Evolutionary conservation across 37 sponge, comb jelly and placozoan species (phyloP).

Genomic region (Mnemiopsis leidyi): DNA sequence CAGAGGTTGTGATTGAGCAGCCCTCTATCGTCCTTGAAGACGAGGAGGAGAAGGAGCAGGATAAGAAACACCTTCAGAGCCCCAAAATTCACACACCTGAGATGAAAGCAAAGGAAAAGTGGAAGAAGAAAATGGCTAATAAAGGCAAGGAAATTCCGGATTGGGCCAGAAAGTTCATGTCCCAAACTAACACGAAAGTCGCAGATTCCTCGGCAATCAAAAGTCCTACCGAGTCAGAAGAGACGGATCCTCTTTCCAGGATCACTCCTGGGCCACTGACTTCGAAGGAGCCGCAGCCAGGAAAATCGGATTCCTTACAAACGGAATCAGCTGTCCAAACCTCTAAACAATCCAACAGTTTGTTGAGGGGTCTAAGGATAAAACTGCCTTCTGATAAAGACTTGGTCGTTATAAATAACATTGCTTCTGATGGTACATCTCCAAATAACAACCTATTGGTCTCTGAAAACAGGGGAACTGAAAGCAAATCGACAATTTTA

Average conservation of each 20-base stretch:
- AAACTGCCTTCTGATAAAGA: neutral
- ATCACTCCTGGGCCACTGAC: too few species aligned
- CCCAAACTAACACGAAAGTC: neutral
- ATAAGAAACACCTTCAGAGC: neutral
- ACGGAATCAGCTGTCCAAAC: neutral
- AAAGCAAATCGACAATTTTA: neutral
- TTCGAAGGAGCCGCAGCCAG: too few species aligned
- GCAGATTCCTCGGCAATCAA: neutral
- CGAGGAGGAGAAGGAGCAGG: neutral
- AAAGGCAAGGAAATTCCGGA: neutral
- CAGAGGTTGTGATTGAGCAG: neutral
- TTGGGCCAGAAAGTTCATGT: constrained; percentile 4
- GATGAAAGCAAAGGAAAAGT: constrained; percentile 32
- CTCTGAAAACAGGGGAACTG: neutral
- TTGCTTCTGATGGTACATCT: neutral
- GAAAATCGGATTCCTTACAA: too few species aligned
- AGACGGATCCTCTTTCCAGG: neutral
- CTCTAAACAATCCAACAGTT: too few species aligned
- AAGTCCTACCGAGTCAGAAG: neutral
- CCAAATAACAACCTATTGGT: neutral
- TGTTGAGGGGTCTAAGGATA: too few species aligned
- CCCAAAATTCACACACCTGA: neutral
- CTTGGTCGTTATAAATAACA: neutral
- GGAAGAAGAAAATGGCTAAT: neutral
- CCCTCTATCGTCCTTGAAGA: neutral